Conservation (phyloP, 2,888 invertebrate species). For the Cephus runcator region DNA sequence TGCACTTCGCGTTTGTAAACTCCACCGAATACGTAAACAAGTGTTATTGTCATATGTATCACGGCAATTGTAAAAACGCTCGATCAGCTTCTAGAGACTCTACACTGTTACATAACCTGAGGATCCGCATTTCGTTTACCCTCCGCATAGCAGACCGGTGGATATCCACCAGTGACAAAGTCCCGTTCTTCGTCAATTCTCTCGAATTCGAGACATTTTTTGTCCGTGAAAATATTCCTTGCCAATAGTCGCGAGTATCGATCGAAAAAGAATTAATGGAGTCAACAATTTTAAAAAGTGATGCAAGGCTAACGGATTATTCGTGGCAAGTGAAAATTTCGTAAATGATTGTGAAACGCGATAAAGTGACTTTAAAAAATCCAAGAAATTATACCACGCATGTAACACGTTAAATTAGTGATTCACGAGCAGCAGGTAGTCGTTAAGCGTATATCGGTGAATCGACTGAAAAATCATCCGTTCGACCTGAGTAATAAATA, state of each 20-base stretch:
- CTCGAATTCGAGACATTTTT: not conserved
- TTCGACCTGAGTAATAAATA: no score
- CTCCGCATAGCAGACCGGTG: not conserved
- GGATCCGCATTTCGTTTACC: not conserved
- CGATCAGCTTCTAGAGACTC: not conserved
- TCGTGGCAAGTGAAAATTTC: not conserved
- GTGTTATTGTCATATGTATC: not conserved
- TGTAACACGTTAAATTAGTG: no score
- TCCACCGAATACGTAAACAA: not conserved
- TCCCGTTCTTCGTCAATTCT: not conserved
- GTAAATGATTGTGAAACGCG: no score
- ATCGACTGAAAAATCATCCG: no score
- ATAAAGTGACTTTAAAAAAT: no score
- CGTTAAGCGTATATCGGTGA: no score
- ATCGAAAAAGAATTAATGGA: no score
- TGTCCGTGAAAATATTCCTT: not conserved
- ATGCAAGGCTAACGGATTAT: fast-evolving
- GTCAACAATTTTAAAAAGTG: not conserved
- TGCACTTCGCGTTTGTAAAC: not conserved
- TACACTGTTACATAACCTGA: not conserved
- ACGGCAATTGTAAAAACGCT: not conserved
- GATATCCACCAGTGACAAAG: not conserved
- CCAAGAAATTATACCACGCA: no score
- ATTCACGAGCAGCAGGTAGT: no score
- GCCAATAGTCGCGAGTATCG: not conserved